These are phyloP conservation scores for Florisuga fusca DNA, from an alignment of 2,797 vertebrate species.

Conservation along the genomic window DNA sequence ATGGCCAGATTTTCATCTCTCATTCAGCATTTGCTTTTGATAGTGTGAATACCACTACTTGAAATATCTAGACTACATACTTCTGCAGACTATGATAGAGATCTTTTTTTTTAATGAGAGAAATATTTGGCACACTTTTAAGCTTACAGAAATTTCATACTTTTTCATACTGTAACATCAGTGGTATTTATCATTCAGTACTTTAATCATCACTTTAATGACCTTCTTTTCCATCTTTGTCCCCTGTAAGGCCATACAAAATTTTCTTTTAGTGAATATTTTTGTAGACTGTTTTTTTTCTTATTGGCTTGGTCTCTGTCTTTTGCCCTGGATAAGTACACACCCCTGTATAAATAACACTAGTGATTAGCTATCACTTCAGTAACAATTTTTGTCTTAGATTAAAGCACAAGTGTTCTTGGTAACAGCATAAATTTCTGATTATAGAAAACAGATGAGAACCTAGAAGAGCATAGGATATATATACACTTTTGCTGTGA, in stretches of 20 bases:
- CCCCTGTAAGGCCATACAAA: background rate
- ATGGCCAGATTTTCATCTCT: background rate
- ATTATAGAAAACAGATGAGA: constrained; percentile 2
- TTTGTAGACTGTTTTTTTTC: background rate
- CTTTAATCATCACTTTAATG: background rate
- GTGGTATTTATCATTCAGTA: background rate
- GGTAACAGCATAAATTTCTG: background rate
- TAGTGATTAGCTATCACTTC: background rate
- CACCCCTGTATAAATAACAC: background rate
- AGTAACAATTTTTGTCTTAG: background rate
- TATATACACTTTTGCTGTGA: background rate
- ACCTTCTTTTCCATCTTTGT: background rate
- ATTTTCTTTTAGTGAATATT: background rate
- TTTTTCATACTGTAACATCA: background rate
- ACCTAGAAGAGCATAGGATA: background rate
- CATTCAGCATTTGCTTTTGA: background rate
- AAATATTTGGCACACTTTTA: background rate
- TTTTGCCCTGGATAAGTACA: background rate
- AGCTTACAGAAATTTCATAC: background rate
- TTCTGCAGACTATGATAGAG: background rate
- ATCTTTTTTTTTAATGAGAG: background rate
- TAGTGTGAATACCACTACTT: background rate
- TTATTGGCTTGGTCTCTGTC: background rate
- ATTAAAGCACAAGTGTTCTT: background rate
- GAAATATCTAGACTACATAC: background rate